phyloP scores from a whole-genome alignment of 2,888 invertebrate species.

The Eilema sororculum region DNA sequence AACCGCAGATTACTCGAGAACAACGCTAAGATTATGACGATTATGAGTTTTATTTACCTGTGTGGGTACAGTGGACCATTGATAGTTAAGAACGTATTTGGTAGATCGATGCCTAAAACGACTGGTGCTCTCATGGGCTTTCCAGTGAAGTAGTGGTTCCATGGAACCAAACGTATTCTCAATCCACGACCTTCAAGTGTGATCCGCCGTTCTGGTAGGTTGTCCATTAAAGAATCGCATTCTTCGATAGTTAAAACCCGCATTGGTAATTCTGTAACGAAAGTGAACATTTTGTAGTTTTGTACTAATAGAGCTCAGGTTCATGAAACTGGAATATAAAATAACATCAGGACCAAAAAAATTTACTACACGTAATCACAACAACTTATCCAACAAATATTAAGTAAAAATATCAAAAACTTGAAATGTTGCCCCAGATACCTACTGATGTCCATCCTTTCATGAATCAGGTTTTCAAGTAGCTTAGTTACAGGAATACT shows the following conservation, averaged over 20 bases:
- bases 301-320: neutral
- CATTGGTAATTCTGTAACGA: slow-evolving; percentile 57
- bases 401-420: too few species aligned
- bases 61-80: slow-evolving; percentile 72
- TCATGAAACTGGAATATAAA: neutral
- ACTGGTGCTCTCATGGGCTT: slow-evolving; percentile 41
- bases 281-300: neutral
- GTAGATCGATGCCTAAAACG: slow-evolving; percentile 59
- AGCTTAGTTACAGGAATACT: too few species aligned
- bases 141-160: slow-evolving; percentile 63
- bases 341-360: too few species aligned
- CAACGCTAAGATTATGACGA: too few species aligned
- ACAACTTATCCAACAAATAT: too few species aligned
- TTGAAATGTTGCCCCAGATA: too few species aligned
- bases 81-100: slow-evolving; percentile 50
- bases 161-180: slow-evolving; percentile 61
- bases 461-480: too few species aligned
- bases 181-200: slow-evolving; percentile 57
- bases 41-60: slow-evolving; percentile 56
- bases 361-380: too few species aligned
- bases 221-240: slow-evolving; percentile 71
- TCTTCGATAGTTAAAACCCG: slow-evolving; percentile 77
- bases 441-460: too few species aligned
- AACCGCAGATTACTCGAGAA: neutral
- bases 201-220: slow-evolving; percentile 68